Evolutionary conservation across 2,888 invertebrate genomes (phyloP).

Genomic region (Synergus laeviventris): DNA sequence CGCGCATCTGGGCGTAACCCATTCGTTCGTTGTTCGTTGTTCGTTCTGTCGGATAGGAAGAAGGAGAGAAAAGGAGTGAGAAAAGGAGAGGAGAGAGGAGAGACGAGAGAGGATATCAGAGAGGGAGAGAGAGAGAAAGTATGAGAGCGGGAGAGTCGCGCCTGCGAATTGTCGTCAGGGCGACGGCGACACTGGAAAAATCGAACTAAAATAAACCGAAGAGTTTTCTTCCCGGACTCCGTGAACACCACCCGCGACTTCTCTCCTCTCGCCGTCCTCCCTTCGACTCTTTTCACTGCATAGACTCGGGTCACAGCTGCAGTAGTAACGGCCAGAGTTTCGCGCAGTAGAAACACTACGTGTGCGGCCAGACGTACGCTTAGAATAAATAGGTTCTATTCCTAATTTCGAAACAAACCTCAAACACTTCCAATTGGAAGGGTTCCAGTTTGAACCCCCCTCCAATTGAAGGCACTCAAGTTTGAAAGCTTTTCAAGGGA

Average conservation of each 20-base stretch:
- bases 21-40: constrained; percentile 65
- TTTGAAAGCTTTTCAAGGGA: not conserved
- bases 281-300: not conserved
- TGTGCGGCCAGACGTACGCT: constrained; percentile 5
- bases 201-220: constrained; percentile 76
- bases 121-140: constrained; percentile 57
- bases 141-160: constrained; percentile 66
- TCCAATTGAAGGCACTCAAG: not conserved
- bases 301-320: not conserved
- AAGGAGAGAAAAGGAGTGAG: constrained; percentile 55
- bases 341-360: not conserved
- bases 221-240: constrained; percentile 68
- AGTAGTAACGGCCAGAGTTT: not conserved
- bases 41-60: constrained; percentile 54
- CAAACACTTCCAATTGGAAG: too few relatives aligned
- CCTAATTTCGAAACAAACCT: not conserved
- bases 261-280: constrained; percentile 47
- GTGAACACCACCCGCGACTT: constrained; percentile 45
- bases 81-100: constrained; percentile 47
- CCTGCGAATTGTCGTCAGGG: constrained; percentile 76
- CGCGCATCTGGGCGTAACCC: constrained; percentile 77
- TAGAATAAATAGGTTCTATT: not conserved
- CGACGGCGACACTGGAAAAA: constrained; percentile 75
- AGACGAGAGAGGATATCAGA: constrained; percentile 54
- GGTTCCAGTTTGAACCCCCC: not conserved